A percentile compares a stretch with the other conserved stretches of the same genome.
These are phyloP conservation scores for Daubentonia madagascariensis DNA, from an alignment of 2,113 vertebrate species.

Conservation along the genomic window DNA sequence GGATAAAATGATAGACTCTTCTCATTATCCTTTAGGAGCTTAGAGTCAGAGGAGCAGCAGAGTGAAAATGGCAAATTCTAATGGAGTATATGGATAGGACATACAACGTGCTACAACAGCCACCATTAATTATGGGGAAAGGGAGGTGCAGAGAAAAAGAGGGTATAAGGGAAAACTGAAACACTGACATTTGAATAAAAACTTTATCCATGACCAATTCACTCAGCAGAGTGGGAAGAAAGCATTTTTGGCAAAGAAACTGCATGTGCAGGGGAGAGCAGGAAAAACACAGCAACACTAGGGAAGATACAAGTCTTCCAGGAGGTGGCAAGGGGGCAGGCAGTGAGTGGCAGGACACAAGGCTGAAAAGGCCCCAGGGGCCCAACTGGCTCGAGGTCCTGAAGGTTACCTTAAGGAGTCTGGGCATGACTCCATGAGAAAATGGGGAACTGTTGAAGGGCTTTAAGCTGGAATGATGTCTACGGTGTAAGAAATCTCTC, in stretches of 20 bases:
- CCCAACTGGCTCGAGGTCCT: background rate
- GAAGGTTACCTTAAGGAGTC: background rate
- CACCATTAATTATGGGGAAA: background rate
- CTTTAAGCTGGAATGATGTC: background rate
- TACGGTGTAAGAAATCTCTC: background rate
- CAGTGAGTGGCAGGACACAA: background rate
- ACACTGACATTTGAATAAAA: background rate
- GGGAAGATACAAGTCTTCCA: background rate
- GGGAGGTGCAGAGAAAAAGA: background rate
- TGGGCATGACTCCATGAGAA: background rate
- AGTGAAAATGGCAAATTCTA: background rate
- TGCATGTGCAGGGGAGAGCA: too few relatives aligned
- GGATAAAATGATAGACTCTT: background rate
- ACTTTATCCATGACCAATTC: background rate
- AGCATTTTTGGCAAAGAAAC: background rate
- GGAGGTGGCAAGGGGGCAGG: background rate
- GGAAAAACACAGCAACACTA: fast-evolving
- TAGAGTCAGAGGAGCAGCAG: background rate
- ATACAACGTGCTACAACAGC: background rate
- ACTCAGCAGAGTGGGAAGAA: background rate
- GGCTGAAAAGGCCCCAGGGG: background rate
- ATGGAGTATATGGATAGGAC: background rate
- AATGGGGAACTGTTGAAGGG: background rate
- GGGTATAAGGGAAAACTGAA: background rate
- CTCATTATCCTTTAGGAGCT: background rate